A percentile compares a stretch with the other conserved stretches of the same genome.
These are phyloP conservation scores for Hipposideros larvatus DNA, from an alignment of 2,797 vertebrate genomes.

Conservation along the genomic window DNA sequence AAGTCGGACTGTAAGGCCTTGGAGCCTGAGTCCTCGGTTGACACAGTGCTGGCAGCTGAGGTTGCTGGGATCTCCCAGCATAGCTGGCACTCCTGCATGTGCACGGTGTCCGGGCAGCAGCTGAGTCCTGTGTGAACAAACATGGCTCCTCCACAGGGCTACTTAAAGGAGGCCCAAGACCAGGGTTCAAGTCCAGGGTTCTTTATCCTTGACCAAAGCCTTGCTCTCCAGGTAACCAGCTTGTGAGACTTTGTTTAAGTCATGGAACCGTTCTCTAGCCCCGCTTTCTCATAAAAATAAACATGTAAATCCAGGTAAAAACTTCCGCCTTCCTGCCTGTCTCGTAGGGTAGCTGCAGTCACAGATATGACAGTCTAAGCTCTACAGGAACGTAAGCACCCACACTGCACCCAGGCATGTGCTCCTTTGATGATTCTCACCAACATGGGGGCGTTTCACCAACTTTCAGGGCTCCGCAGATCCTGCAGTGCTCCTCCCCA, in stretches of 20 bases:
- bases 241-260: background rate
- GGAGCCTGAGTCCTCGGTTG: background rate
- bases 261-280: accelerated
- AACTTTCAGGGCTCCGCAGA: background rate
- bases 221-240: background rate
- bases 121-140: background rate
- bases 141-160: background rate
- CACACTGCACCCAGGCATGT: accelerated
- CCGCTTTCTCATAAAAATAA: background rate
- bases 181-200: background rate
- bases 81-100: background rate
- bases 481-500: background rate
- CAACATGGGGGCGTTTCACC: background rate
- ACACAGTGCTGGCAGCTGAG: background rate
- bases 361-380: background rate
- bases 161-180: background rate
- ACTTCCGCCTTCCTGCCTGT: background rate
- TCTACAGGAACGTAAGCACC: background rate
- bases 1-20: background rate
- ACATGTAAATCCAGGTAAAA: background rate
- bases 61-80: background rate
- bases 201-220: background rate
- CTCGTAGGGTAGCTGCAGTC: background rate
- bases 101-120: accelerated
- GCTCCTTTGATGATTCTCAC: background rate